These are phyloP conservation scores for Diabrotica virgifera DNA, from an alignment of 1,140 invertebrate genomes.

Conservation along the genomic window DNA sequence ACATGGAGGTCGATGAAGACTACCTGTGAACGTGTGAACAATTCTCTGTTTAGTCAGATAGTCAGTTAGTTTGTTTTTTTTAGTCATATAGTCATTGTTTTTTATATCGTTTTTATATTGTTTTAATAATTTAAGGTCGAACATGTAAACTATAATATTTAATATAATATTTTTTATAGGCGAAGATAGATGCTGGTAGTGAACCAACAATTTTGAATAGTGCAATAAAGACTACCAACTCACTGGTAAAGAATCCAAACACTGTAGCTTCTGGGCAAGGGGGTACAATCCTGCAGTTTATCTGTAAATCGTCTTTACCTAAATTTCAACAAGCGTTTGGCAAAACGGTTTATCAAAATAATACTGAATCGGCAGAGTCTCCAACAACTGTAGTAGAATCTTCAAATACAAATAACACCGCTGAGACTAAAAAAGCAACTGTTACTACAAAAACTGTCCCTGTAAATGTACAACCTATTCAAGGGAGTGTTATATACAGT, in stretches of 20 bases:
- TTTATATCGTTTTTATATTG: too few species aligned
- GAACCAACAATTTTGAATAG: conserved; percentile 12
- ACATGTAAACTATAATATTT: background rate
- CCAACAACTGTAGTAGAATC: background rate
- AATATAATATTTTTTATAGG: conserved; percentile 5
- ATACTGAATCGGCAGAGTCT: conserved; percentile 13
- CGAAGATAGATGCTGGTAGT: conserved; percentile 5
- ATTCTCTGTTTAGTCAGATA: too few species aligned
- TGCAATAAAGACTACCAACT: conserved; percentile 23
- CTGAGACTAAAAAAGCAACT: conserved; percentile 35
- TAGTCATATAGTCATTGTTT: too few species aligned
- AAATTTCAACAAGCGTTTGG: conserved; percentile 80
- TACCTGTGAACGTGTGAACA: too few species aligned
- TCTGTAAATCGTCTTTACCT: conserved; percentile 60
- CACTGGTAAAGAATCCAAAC: conserved; percentile 17
- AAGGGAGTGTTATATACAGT: conserved; percentile 60
- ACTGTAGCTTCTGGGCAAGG: conserved; percentile 31
- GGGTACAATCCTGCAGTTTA: conserved; percentile 50
- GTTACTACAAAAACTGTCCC: conserved; percentile 33
- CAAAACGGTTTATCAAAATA: conserved; percentile 57
- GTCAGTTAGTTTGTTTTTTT: too few species aligned
- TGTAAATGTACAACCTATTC: conserved; percentile 54
- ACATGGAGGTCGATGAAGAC: too few species aligned
- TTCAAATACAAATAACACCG: conserved; percentile 37
- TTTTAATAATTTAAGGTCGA: too few species aligned